Evolutionary conservation across 1,140 invertebrate species (phyloP).

Genomic region (Pogonomyrmex barbatus): DNA sequence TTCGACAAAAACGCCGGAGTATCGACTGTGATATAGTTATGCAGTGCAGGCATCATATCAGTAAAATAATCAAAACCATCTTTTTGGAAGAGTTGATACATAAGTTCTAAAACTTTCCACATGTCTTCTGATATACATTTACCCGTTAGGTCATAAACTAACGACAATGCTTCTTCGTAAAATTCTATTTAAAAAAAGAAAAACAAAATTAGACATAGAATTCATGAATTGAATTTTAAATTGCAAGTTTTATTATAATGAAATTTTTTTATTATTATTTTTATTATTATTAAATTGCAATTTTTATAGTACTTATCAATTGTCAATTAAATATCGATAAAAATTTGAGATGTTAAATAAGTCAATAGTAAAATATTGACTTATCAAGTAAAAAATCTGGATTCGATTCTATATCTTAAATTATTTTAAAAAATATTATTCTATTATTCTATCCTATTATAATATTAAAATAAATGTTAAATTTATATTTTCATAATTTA

Average conservation of each 20-base stretch:
- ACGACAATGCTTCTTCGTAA: constrained; percentile 97
- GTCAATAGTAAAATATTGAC: neutral
- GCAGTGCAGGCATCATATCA: constrained; percentile 99
- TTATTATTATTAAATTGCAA: neutral
- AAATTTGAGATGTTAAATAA: neutral
- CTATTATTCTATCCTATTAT: too few species aligned
- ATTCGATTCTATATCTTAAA: neutral
- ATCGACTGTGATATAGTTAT: constrained; percentile 99
- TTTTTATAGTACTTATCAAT: neutral
- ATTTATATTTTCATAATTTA: too few species aligned
- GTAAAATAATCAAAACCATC: constrained; percentile 99
- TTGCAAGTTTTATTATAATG: neutral
- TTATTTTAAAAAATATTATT: too few species aligned
- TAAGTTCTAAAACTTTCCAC: constrained; percentile 97
- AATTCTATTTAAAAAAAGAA: constrained; percentile 90
- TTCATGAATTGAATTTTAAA: neutral
- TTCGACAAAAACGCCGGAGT: constrained; percentile 96
- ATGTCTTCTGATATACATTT: constrained; percentile 96
- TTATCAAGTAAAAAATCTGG: neutral
- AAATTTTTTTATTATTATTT: neutral
- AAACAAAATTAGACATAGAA: neutral
- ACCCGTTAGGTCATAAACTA: constrained; percentile 96
- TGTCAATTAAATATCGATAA: neutral
- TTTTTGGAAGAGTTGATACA: constrained; percentile 96
- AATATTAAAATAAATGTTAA: too few species aligned